Evolutionary conservation across 2,888 invertebrate species (phyloP), one percentile per base, ranked within the genome.

Genomic region (Lepidocyrtinus sp.): DNA sequence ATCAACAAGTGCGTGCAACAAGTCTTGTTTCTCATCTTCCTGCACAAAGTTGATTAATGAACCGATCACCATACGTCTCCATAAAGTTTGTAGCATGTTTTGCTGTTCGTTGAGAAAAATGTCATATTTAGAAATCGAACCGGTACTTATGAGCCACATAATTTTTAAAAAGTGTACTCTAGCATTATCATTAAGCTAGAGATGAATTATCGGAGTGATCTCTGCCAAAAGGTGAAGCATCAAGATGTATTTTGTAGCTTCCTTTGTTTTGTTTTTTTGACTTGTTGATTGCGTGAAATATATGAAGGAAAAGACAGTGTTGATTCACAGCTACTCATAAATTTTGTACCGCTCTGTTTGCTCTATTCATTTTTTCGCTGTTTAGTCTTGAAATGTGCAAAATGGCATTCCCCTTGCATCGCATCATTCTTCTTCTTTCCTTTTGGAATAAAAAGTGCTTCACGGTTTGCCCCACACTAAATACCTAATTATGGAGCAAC

Each of bases 311-410:
- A 36, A 7, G 36, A 36, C 12, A 12, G 12, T 36, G 36, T 12
- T 36, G n/a, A n/a, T n/a, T 36, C 5, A 5, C 12, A 12, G 36
- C 36, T 36, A 17, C 50, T 50, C 50, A 50, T 50, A 50, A 50
- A 50, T 50, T 50, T 50, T 50, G 50, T 50, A 50, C 50, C 50
- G 50, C 50, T 50, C 50, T 50, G 50, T 50, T 50, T 50, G 17
- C 50, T 50, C 50, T n/a, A 7, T 50, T 50, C 50, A 50, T 50
- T 50, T 50, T 50, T 50, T 50, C 50, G 15, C 50, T 50, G 50
- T 50, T 50, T 50, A 50, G 50, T 17, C 50, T 50, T 50, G 12
- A n/a, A 12, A 7, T 36, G 36, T 36, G 36, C 12, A 50, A 50
- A 7, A 1, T 50, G 50, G 12, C 12, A 50, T n/a, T 50, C 50